Evolutionary conservation across 2,888 invertebrate species (phyloP).

Genomic region (Athalia circularis): DNA sequence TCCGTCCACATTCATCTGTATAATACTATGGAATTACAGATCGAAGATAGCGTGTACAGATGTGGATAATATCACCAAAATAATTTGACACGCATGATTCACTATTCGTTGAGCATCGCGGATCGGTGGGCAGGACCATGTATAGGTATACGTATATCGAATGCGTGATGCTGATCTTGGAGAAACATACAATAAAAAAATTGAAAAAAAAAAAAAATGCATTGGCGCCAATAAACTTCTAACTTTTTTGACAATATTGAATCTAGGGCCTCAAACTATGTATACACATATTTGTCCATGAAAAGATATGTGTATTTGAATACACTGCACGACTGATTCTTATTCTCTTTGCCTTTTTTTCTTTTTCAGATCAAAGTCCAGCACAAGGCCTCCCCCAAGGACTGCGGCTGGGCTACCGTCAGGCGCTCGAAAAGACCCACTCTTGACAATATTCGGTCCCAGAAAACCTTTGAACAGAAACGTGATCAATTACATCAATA

Average conservation of each 20-base stretch:
- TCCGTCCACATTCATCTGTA: neutral
- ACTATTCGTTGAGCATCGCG: slow-evolving; percentile 11
- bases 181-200: slow-evolving; percentile 2
- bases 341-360: neutral
- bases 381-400: slow-evolving; percentile 35
- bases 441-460: slow-evolving; percentile 60
- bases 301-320: slow-evolving; percentile 3
- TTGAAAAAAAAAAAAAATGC: neutral
- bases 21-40: slow-evolving; percentile 7
- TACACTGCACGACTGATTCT: neutral
- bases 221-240: too few species aligned
- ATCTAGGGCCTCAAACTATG: too few species aligned
- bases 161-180: neutral
- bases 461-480: slow-evolving; percentile 50
- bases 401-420: slow-evolving; percentile 35
- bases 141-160: neutral
- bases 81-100: slow-evolving; percentile 29
- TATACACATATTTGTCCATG: neutral
- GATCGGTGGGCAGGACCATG: slow-evolving; percentile 18
- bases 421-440: slow-evolving; percentile 53
- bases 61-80: slow-evolving; percentile 28
- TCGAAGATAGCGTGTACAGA: slow-evolving; percentile 26
- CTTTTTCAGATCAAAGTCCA: slow-evolving; percentile 30
- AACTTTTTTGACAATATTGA: too few species aligned
- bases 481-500: slow-evolving; percentile 26